phyloP scores from a whole-genome alignment of 2,888 invertebrate genomes.

The Tenthredo amoena region DNA sequence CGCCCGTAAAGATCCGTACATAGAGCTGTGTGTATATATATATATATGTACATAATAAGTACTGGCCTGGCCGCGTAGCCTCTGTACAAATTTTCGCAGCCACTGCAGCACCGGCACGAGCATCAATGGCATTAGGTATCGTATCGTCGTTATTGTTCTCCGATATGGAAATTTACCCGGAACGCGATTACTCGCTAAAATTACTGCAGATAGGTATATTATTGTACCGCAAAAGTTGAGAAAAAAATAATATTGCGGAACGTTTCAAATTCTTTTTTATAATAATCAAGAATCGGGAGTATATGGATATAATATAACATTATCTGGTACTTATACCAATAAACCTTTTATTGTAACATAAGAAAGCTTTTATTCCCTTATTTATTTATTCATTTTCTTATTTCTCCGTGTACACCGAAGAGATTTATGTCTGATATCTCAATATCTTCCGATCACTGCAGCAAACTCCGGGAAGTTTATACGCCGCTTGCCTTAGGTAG shows the following conservation, averaged over 20 bases:
- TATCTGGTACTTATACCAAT: too few species aligned
- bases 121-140: not conserved
- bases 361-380: not conserved
- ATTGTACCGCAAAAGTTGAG: not conserved
- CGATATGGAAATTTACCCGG: slow-evolving; percentile 35
- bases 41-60: not conserved
- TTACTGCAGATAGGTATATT: not conserved
- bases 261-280: not conserved
- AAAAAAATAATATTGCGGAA: not conserved
- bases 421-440: slow-evolving; percentile 20
- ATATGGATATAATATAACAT: too few species aligned
- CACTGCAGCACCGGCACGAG: not conserved
- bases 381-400: not conserved
- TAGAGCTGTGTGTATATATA: not conserved
- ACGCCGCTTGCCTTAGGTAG: not conserved
- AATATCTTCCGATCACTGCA: not conserved
- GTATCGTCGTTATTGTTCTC: slow-evolving; percentile 31
- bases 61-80: not conserved
- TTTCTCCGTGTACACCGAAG: not conserved
- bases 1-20: slow-evolving; percentile 66
- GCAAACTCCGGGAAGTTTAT: not conserved
- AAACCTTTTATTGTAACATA: not conserved
- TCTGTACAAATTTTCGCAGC: slow-evolving; percentile 30
- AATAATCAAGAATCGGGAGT: not conserved
- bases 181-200: not conserved